Evolutionary conservation across 2,888 invertebrate species (phyloP).

Genomic region (Meta bourneti): DNA sequence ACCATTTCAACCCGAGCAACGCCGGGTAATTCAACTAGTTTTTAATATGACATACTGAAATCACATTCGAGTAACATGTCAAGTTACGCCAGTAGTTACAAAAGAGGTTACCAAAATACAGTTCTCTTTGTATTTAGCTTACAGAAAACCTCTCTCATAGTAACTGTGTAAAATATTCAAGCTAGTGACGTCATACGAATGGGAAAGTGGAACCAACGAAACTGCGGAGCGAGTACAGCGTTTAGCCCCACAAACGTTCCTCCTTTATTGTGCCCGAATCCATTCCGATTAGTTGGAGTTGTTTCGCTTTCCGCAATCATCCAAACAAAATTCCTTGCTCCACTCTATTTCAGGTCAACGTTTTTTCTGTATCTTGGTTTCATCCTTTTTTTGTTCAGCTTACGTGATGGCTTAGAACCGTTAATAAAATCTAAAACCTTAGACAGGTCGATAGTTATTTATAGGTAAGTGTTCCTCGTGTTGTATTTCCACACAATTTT

Average conservation of each 20-base stretch:
- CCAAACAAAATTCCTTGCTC: conserved; percentile 14
- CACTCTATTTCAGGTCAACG: conserved; percentile 1
- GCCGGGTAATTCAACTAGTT: too few relatives aligned
- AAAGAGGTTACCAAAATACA: too few relatives aligned
- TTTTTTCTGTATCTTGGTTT: neutral
- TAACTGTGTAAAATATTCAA: conserved; percentile 46
- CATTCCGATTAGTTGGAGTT: conserved; percentile 30
- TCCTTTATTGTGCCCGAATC: conserved; percentile 46
- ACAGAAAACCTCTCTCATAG: too few relatives aligned
- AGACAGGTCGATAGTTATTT: conserved; percentile 65
- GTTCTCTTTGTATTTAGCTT: too few relatives aligned
- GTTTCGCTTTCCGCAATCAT: conserved; percentile 26
- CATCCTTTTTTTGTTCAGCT: neutral
- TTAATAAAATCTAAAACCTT: conserved; percentile 63
- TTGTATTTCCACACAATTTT: conserved; percentile 21
- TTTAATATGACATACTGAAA: too few relatives aligned
- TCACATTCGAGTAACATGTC: too few relatives aligned
- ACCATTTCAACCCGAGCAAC: too few relatives aligned
- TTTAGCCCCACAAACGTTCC: conserved; percentile 43
- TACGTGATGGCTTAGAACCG: conserved; percentile 53
- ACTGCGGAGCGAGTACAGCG: conserved; percentile 16
- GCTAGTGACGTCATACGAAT: conserved; percentile 21
- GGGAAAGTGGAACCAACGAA: conserved; percentile 13
- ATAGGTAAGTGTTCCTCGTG: conserved; percentile 50
- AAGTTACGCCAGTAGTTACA: too few relatives aligned